Conservation (phyloP, 2,797 vertebrate species). For the Cynopterus sphinx region DNA sequence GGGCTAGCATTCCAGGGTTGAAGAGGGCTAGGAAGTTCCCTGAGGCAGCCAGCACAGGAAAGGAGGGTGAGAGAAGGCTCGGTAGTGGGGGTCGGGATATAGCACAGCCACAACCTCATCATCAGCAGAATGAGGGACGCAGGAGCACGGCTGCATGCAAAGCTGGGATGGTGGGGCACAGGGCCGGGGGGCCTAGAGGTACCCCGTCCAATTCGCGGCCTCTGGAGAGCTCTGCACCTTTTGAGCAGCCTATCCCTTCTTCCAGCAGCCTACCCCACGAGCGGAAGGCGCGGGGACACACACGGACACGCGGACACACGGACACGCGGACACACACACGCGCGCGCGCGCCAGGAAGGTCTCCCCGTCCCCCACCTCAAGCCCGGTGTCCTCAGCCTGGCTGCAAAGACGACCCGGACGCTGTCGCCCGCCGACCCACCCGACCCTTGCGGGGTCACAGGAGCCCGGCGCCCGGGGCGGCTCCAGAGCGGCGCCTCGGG, state of each 20-base stretch:
- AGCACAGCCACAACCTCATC: neutral
- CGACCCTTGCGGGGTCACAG: neutral
- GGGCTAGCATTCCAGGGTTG: neutral
- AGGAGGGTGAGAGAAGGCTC: neutral
- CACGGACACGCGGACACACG: no score
- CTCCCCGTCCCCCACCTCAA: neutral
- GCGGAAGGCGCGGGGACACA: neutral
- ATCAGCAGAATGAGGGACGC: neutral
- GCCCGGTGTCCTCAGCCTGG: neutral
- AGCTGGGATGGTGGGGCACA: neutral
- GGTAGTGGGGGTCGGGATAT: neutral
- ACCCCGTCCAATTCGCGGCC: neutral
- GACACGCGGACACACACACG: neutral
- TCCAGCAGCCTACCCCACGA: neutral
- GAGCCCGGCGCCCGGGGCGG: neutral
- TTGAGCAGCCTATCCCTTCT: neutral
- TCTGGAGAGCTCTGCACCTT: neutral
- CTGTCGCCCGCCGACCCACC: neutral
- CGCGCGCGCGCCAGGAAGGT: no score
- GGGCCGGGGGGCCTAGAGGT: neutral
- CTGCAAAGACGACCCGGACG: neutral
- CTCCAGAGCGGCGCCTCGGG: neutral
- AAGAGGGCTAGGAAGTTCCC: neutral
- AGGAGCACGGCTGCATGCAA: neutral
- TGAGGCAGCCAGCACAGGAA: neutral